Percentiles rank a stretch among this genome's conserved stretches.
Conservation (phyloP, 2,797 vertebrate genomes). For the Tenualosa ilisha region DNA sequence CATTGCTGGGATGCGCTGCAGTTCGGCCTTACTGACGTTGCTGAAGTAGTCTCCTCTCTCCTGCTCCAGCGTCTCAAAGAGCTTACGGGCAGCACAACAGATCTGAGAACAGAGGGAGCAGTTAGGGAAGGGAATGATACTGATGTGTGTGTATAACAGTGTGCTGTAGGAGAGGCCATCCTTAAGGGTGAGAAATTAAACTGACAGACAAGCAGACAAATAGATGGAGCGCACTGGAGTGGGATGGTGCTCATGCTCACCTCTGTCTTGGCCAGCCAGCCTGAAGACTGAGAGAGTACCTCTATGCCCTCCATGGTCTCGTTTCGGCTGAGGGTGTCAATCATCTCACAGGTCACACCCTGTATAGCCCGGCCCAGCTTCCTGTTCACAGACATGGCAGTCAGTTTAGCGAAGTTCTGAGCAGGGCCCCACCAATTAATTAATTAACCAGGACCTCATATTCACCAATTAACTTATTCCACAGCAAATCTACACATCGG, state of each 20-base stretch:
- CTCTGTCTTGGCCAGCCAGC: constrained; percentile 61
- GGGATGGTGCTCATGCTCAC: constrained; percentile 22
- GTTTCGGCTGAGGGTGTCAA: constrained; percentile 49
- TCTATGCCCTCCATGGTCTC: constrained; percentile 49
- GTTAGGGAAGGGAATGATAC: no score
- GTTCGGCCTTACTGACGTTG: constrained; percentile 60
- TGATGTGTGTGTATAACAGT: no score
- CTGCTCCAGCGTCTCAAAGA: constrained; percentile 61
- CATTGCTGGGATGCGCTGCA: constrained; percentile 60
- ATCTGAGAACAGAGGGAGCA: constrained; percentile 53
- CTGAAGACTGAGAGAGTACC: constrained; percentile 50
- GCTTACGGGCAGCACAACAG: constrained; percentile 61
- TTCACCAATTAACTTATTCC: not conserved
- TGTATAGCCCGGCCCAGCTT: constrained; percentile 60
- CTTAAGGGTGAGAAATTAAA: not conserved
- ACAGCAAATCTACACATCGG: not conserved
- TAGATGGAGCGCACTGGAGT: not conserved
- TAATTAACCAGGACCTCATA: no score
- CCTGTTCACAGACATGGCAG: constrained; percentile 50
- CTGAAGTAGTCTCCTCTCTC: constrained; percentile 58
- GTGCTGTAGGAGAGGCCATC: no score
- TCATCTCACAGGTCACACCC: constrained; percentile 68
- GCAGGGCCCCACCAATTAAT: not conserved
- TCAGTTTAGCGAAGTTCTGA: not conserved
- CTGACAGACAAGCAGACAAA: not conserved